phyloP scores from a whole-genome alignment of 2,113 vertebrate species.

The Antennarius striatus region DNA sequence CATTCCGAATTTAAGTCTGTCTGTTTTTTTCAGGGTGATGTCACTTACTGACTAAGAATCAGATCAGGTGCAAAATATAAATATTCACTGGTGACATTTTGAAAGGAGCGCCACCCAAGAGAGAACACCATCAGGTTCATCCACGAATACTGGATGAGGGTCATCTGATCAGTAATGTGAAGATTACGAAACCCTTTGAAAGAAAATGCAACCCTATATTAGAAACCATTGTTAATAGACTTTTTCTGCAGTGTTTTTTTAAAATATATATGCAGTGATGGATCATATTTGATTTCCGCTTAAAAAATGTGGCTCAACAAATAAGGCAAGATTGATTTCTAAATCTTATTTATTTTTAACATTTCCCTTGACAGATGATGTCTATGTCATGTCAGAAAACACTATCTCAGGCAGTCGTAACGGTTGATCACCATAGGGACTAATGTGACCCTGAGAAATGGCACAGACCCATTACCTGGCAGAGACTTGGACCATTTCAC shows the following conservation, averaged over 20 bases:
- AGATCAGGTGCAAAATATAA: constrained; percentile 97
- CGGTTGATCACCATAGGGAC: constrained; percentile 37
- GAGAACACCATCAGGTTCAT: constrained; percentile 98
- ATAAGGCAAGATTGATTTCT: not conserved
- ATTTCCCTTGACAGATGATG: too few relatives aligned
- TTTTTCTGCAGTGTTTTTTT: not conserved
- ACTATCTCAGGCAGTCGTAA: constrained; percentile 1
- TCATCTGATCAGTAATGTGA: constrained; percentile 97
- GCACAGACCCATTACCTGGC: constrained; percentile 85
- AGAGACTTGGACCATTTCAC: constrained; percentile 97
- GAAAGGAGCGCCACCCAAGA: constrained; percentile 95
- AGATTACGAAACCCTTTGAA: constrained; percentile 91
- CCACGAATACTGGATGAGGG: constrained; percentile 98
- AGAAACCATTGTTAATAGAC: not conserved
- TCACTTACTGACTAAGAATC: constrained; percentile 94
- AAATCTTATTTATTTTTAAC: not conserved
- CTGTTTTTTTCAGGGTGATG: not conserved
- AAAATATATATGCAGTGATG: not conserved
- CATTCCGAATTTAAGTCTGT: not conserved
- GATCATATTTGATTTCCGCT: constrained; percentile 2
- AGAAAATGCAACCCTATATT: not conserved
- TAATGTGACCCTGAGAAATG: constrained; percentile 22
- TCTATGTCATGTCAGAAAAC: not conserved
- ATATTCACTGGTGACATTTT: constrained; percentile 92
- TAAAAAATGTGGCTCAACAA: too few relatives aligned